Base-by-base conservation (phyloP, 2,113 vertebrate species). In the Petromus typicus region DNA sequence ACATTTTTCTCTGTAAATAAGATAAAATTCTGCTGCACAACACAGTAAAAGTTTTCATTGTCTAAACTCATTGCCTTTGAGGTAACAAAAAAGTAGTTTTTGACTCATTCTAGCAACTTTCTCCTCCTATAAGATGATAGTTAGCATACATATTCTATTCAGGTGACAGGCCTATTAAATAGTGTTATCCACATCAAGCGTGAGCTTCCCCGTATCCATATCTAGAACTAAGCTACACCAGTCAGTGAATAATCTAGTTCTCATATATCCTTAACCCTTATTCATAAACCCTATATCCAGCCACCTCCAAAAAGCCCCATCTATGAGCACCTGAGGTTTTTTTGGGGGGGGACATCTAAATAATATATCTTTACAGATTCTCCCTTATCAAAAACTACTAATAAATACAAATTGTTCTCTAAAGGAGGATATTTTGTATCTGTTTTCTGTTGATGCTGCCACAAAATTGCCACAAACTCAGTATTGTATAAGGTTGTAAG, bases 401-500 rank as follows among this genome's bases (percentile, higher is more conserved):
- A 83, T 76, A 93, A 82, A 80, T 56, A 84, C 16, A 90, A 57
- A 93, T 48, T 91, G 61, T 81, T 64, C 82, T 66, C 78, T 34
- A 30, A 79, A 59, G 37, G 14, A 80, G 1, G 37, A 80, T 82
- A 92, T 94, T 94, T 67, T 93, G 14, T 56, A 86, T 86, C 78
- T 66, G 34, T 73, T 92, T 96, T n/a, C 88, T 76, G n/a, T 90
- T 67, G 25, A 37, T 92, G 12, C 43, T 88, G 6, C 25, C 82
- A 82, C 27, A 90, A 51, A 80, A 93, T 94, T 88, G 80, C 34
- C 25, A 84, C n/a, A 86, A 69, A 78, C 3, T 63, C 83, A 61
- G 43, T 87, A 20, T 40, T 51, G 73, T 87, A 63, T 71, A 94
- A 63, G 22, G 75, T 67, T 13, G 34, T 27, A 85, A 80, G 63